These are phyloP conservation scores for Malthinus flaveolus DNA, from an alignment of 2,888 invertebrate species.

Conservation along the genomic window DNA sequence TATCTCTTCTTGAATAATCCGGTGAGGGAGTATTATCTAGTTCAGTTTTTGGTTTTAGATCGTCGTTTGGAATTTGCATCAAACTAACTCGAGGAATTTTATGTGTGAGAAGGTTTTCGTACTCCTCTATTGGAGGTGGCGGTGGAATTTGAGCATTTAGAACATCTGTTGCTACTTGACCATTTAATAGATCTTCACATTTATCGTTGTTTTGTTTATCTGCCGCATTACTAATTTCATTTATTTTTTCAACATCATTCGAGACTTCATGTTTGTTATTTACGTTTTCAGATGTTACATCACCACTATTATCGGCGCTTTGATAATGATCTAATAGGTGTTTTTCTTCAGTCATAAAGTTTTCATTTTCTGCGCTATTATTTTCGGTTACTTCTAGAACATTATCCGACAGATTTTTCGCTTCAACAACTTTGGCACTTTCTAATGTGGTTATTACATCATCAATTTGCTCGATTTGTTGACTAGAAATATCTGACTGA, in stretches of 20 bases:
- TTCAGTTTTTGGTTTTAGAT: background rate
- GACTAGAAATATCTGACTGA: background rate
- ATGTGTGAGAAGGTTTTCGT: conserved; percentile 15
- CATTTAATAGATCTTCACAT: background rate
- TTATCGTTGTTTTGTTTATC: background rate
- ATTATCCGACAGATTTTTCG: too few relatives aligned
- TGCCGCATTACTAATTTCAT: background rate
- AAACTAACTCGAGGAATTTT: conserved; percentile 6
- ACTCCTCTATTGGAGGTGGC: conserved; percentile 34
- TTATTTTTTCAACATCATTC: background rate
- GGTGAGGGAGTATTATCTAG: background rate
- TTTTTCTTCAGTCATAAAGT: too few relatives aligned
- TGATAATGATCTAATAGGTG: too few relatives aligned
- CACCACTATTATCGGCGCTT: too few relatives aligned
- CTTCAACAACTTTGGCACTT: too few relatives aligned
- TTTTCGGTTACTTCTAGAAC: too few relatives aligned
- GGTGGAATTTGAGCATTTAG: conserved; percentile 27
- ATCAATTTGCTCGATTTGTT: too few relatives aligned
- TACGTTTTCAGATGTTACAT: too few relatives aligned
- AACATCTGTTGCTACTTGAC: background rate
- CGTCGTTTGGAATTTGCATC: background rate
- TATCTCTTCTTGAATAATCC: conserved; percentile 8
- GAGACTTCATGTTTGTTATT: too few relatives aligned
- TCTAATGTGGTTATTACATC: too few relatives aligned
- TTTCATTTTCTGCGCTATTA: too few relatives aligned